Base-by-base conservation (phyloP, 2,888 invertebrate genomes). In the Girardia tigrina region DNA sequence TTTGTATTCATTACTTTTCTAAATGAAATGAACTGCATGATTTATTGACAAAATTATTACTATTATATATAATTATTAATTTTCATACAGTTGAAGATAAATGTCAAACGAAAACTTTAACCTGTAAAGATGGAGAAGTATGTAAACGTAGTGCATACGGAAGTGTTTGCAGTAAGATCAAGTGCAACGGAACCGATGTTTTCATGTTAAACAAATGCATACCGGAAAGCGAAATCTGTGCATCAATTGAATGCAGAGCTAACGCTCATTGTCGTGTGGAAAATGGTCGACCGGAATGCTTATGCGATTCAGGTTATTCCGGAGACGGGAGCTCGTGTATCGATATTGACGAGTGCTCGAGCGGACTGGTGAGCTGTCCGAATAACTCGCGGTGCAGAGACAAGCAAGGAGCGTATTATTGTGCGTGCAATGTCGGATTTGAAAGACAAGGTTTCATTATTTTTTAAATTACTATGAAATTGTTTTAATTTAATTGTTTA, bases 301-400 rank as follows among this genome's bases (percentile, higher is more conserved):
- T 42, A 16, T 78, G 78, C 71, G 56, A 29, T 20, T 29, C 23
- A 4, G 78, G 78, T 16, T 78, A 78, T 71, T 27, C 36, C n/a
- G 78, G 78, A 0, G 72, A 77, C 36, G 78, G 75, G 14, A 36
- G 73, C 16, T n/a, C 12, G 16, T 75, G 75, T 20, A n/a, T 27
- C 8, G 75, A 75, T 28, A 75, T 75, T 27, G 70, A 75, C 26
- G 75, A 75, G 28, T 75, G 75, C 27, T 29, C 73, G 2, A 29
- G 14, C 8, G 56, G 74, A 14, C 12, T 26, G n/a, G 28, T 29
- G 14, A 1, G 16, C 12, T 74, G 74, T 42, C 56, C 70, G 1
- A 23, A 23, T 42, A 42, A 74, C 28, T 42, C 74, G 14, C 20
- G 8, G 1, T 74, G 74, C 14, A 6, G 8, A 14, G 71, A 74